Evolutionary conservation across 2,888 invertebrate genomes (phyloP).

Genomic region (Helobdella robusta): DNA sequence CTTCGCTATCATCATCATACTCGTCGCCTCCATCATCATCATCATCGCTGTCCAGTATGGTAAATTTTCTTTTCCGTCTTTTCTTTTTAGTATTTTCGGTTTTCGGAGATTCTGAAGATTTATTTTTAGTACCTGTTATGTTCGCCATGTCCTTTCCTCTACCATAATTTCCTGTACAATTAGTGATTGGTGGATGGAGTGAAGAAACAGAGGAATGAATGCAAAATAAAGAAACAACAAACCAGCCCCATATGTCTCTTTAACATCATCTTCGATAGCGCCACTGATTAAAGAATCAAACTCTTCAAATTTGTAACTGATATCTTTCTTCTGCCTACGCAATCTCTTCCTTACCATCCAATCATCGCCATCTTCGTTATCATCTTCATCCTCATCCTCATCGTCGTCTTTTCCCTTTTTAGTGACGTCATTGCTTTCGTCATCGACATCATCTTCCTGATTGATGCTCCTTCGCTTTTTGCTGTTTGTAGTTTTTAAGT

Average conservation of each 20-base stretch:
- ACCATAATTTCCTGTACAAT: conserved; percentile 26
- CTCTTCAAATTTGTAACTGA: conserved; percentile 71
- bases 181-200: too few relatives aligned
- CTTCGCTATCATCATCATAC: conserved; percentile 64
- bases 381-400: conserved; percentile 19
- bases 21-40: conserved; percentile 53
- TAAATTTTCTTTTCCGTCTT: conserved; percentile 40
- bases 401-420: not conserved
- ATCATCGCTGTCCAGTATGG: conserved; percentile 58
- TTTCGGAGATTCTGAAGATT: conserved; percentile 57
- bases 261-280: conserved; percentile 55
- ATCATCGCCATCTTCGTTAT: conserved; percentile 29
- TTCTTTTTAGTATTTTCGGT: conserved; percentile 55
- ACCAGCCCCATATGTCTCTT: conserved; percentile 26
- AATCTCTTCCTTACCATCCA: conserved; percentile 50
- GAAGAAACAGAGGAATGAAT: too few relatives aligned
- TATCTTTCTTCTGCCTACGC: conserved; percentile 64
- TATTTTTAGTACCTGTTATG: conserved; percentile 53
- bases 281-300: conserved; percentile 90
- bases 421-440: not conserved
- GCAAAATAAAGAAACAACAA: not conserved
- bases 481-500: conserved; percentile 6
- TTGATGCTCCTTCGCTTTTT: conserved; percentile 8
- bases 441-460: too few relatives aligned
- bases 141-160: conserved; percentile 85